Base-by-base conservation (phyloP, 2,888 invertebrate genomes). In the Phorcus lineatus region DNA sequence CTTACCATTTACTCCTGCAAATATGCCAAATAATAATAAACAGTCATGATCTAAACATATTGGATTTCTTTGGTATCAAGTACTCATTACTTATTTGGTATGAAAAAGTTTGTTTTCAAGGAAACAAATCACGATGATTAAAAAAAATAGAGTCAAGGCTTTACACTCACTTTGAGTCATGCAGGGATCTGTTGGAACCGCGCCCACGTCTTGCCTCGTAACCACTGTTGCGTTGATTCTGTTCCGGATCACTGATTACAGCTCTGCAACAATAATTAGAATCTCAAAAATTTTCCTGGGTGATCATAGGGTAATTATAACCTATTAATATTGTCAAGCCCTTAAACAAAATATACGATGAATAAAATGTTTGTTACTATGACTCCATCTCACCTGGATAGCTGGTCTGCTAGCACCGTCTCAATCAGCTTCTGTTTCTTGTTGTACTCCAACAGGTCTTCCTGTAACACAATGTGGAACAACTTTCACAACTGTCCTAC, bases 361-460 rank as follows among this genome's bases (percentile, higher is more conserved):
- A 47, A 47, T 47, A 13, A 47, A 6, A 47, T 47, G 4, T 4
- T 47, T 47, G 4, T 11, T 47, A 47, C 11, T 13, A 47, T 47
- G 11, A 47, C 47, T 47, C 47, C 4, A 47, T 47, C 74, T 76
- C 84, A 91, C 92, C 92, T 89, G 40, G 92, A 91, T 47, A 93
- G 83, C 82, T 93, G 93, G 81, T 93, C 93, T 24, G 90, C 85
- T 90, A 93, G 90, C 2, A 93, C 92, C 0, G 92, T 92, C 80
- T 93, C 93, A 36, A 92, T 85, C 80, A 92, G 74, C 79, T 92
- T 91, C 74, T 90, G 87, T 81, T 91, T 90, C 84, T 90, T 91
- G 84, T 92, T 92, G 54, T 90, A 87, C 57, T 90, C 90, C 22
- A 89, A 80, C 74, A 92, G 78, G 53, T 89, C 90, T 75, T 91